phyloP scores from a whole-genome alignment of 2,888 invertebrate genomes.

The Protonemura montana region DNA sequence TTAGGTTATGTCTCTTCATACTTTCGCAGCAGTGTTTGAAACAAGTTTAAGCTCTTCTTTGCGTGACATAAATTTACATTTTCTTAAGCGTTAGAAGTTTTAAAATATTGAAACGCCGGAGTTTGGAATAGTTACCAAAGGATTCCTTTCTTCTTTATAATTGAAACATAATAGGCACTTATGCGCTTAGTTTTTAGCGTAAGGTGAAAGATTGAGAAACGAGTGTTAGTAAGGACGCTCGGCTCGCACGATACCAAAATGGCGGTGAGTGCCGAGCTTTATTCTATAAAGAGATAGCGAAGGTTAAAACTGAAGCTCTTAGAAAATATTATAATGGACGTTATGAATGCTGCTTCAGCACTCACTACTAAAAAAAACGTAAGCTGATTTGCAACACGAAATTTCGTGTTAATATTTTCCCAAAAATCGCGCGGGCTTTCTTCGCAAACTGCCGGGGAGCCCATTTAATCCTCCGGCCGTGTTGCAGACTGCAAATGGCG shows the following conservation, averaged over 20 bases:
- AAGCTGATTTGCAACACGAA: constrained; percentile 14
- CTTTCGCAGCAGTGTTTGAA: constrained; percentile 33
- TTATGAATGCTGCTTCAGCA: constrained; percentile 28
- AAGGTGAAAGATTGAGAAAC: constrained; percentile 37
- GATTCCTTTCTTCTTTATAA: constrained; percentile 31
- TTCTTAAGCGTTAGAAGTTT: constrained; percentile 35
- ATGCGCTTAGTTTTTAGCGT: constrained; percentile 36
- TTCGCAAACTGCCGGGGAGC: neutral
- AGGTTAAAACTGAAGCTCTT: constrained; percentile 31
- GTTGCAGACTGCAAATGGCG: neutral
- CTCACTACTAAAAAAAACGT: neutral
- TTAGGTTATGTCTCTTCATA: constrained; percentile 36
- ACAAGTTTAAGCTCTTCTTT: constrained; percentile 36
- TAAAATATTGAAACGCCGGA: constrained; percentile 34
- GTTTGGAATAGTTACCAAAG: constrained; percentile 36
- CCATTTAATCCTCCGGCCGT: neutral
- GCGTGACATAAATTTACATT: constrained; percentile 40
- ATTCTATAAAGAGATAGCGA: neutral
- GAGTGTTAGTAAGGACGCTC: neutral
- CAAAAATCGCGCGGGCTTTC: neutral
- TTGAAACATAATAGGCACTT: constrained; percentile 39
- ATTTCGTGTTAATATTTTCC: constrained; percentile 17
- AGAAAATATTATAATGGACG: constrained; percentile 27
- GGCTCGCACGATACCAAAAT: neutral
- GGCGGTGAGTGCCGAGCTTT: neutral